Conservation (phyloP, 2,888 invertebrate genomes). For the Pseudococcus longispinus region DNA sequence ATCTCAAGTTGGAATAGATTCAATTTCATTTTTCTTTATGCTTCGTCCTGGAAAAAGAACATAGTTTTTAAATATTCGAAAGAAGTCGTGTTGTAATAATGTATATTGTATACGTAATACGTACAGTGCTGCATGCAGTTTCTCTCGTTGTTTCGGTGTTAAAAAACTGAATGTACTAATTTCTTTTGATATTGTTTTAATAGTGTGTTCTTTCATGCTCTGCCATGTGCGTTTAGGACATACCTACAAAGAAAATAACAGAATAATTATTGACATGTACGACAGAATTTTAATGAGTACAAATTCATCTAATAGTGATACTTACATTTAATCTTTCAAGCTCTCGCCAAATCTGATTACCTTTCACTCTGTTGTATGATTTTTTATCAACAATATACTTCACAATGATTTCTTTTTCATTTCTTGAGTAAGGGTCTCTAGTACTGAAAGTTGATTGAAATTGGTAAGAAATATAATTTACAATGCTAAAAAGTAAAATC, state of each 20-base stretch:
- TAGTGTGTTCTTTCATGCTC: constrained; percentile 53
- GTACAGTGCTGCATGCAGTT: background rate
- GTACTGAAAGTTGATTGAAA: background rate
- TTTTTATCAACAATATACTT: constrained; percentile 25
- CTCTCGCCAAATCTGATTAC: constrained; percentile 35
- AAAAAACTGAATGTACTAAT: background rate
- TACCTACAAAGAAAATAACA: background rate
- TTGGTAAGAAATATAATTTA: background rate
- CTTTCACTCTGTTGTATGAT: constrained; percentile 41
- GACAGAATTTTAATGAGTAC: background rate
- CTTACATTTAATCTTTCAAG: constrained; percentile 47
- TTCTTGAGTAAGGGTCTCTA: background rate
- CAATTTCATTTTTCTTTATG: too few species aligned
- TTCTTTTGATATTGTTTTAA: constrained; percentile 34
- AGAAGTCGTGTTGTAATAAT: background rate
- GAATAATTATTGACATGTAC: background rate
- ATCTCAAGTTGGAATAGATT: too few species aligned
- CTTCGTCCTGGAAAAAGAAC: background rate
- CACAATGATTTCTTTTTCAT: constrained; percentile 20
- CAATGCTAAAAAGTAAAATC: background rate
- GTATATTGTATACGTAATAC: background rate
- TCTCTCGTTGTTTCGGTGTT: background rate
- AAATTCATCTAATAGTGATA: background rate
- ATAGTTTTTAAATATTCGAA: background rate
- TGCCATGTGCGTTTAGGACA: constrained; percentile 55